Evolutionary conservation across 2,888 invertebrate species (phyloP).

Genomic region (Hypercompe scribonia): DNA sequence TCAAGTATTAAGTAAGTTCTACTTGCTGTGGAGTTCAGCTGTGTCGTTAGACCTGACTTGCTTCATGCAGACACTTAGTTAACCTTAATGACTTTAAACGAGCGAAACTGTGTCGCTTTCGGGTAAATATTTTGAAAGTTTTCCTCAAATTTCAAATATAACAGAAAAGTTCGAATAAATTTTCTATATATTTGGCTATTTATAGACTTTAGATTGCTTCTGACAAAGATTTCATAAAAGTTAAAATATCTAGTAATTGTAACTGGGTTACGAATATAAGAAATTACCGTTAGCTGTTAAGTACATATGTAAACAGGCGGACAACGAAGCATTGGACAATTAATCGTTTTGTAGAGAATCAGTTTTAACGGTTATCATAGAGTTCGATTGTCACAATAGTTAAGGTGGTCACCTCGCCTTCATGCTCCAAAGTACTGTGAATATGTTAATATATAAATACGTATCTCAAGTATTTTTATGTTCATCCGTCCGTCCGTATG

Average conservation of each 20-base stretch:
- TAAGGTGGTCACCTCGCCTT: too few species aligned
- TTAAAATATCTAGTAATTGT: background rate
- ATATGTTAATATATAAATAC: too few species aligned
- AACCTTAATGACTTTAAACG: constrained; percentile 37
- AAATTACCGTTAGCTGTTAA: too few species aligned
- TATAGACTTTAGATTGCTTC: background rate
- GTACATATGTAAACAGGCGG: too few species aligned
- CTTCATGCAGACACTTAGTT: constrained; percentile 45
- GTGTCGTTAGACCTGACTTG: constrained; percentile 51
- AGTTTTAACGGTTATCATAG: too few species aligned
- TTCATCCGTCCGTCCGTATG: too few species aligned
- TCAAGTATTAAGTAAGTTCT: constrained; percentile 41
- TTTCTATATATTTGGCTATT: background rate
- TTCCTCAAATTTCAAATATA: background rate
- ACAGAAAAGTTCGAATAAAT: background rate
- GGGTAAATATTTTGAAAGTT: constrained; percentile 12
- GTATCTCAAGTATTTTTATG: too few species aligned
- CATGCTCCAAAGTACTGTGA: too few species aligned
- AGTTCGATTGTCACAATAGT: too few species aligned
- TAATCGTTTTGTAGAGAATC: too few species aligned
- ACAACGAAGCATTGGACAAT: too few species aligned
- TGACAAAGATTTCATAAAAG: background rate
- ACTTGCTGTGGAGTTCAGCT: constrained; percentile 39
- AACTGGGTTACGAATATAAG: too few species aligned
- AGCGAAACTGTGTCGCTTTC: constrained; percentile 13